Evolutionary conservation across 2,113 vertebrate genomes (phyloP).

Genomic region (Heterochromis multidens): DNA sequence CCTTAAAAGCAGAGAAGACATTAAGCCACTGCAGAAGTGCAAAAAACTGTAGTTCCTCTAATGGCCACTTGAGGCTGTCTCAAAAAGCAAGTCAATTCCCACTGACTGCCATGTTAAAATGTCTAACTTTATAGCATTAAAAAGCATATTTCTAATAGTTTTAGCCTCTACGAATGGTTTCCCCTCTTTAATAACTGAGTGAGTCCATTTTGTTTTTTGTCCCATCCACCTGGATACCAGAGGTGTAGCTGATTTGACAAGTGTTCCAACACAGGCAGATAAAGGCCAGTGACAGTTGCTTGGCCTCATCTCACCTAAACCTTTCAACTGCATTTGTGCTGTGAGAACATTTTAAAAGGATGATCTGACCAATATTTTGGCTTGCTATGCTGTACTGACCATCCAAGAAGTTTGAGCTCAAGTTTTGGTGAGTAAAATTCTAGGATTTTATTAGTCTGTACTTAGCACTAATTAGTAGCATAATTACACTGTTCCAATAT

Average conservation of each 20-base stretch:
- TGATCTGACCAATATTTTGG: not conserved
- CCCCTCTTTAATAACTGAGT: not conserved
- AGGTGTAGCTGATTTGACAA: not conserved
- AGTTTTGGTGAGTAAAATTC: not conserved
- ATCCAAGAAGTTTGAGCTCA: not conserved
- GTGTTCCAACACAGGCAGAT: too few relatives aligned
- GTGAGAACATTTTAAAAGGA: not conserved
- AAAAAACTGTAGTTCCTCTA: too few relatives aligned
- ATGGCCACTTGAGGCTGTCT: too few relatives aligned
- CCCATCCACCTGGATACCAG: too few relatives aligned
- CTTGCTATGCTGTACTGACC: not conserved
- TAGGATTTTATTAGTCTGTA: not conserved
- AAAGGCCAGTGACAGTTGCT: too few relatives aligned
- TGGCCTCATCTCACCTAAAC: too few relatives aligned
- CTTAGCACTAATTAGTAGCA: not conserved
- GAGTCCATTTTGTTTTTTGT: too few relatives aligned
- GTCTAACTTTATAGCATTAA: not conserved
- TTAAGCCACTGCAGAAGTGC: too few relatives aligned
- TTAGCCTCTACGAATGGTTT: not conserved
- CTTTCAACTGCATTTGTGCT: too few relatives aligned
- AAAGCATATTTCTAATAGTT: not conserved
- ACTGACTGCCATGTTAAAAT: not conserved
- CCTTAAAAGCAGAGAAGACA: too few relatives aligned
- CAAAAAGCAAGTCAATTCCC: not conserved
- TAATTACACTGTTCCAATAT: not conserved